Evolutionary conservation across 2,797 vertebrate genomes (phyloP).

Genomic region (Anniella stebbinsi): DNA sequence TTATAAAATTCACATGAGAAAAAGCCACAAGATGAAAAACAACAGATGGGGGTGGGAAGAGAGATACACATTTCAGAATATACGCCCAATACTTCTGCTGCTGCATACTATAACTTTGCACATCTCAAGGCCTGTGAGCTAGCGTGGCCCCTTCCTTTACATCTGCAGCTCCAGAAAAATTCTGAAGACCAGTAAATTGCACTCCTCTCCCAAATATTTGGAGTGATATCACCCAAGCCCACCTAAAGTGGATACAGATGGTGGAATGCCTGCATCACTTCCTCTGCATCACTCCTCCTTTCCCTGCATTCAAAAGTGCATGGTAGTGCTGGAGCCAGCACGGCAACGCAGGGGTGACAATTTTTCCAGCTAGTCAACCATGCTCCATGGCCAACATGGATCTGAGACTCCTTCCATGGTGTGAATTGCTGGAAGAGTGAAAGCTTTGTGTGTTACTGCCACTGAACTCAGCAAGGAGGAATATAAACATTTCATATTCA

Average conservation of each 20-base stretch:
- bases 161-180: background rate
- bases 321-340: too few relatives aligned
- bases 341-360: too few relatives aligned
- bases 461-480: background rate
- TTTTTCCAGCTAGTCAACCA: background rate
- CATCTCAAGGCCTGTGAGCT: background rate
- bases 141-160: too few relatives aligned
- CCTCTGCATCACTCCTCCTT: background rate
- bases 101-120: background rate
- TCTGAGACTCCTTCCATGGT: background rate
- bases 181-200: background rate
- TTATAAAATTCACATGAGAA: background rate
- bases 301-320: background rate
- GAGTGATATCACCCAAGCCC: background rate
- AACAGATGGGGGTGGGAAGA: rapidly evolving
- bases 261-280: background rate
- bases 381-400: background rate
- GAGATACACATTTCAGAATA: background rate
- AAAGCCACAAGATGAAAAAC: background rate
- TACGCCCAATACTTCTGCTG: background rate
- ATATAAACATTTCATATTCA: background rate
- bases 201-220: background rate
- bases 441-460: background rate
- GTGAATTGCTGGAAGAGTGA: too few relatives aligned
- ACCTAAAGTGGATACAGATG: background rate